These are phyloP conservation scores for Ptychochromis oligacanthus DNA, from an alignment of 2,113 vertebrate genomes.

Conservation along the genomic window DNA sequence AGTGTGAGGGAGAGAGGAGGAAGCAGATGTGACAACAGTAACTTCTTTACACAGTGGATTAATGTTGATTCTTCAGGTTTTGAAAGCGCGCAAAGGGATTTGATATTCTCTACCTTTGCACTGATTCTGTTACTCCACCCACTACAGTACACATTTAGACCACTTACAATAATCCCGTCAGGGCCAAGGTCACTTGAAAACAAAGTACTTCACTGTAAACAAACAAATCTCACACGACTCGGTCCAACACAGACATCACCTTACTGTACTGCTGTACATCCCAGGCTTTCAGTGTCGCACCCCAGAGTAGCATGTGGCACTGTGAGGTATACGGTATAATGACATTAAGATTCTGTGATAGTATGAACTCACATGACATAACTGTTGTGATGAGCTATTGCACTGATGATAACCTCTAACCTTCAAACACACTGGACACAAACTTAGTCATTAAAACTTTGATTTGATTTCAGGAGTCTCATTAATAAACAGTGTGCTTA, in stretches of 20 bases:
- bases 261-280: conserved; percentile 38
- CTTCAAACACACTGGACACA: conserved; percentile 33
- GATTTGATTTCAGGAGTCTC: conserved; percentile 17
- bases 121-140: conserved; percentile 2
- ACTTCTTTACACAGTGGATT: conserved; percentile 33
- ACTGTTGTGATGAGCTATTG: conserved; percentile 59
- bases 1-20: conserved; percentile 12
- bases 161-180: conserved; percentile 33
- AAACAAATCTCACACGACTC: conserved; percentile 36
- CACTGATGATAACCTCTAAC: conserved; percentile 50
- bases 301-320: conserved; percentile 45
- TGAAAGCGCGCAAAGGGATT: conserved; percentile 2
- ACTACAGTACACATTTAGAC: conserved; percentile 18
- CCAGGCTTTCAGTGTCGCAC: conserved; percentile 16
- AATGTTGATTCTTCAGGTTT: conserved; percentile 8
- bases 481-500: conserved; percentile 42
- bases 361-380: conserved; percentile 37
- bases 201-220: conserved; percentile 66
- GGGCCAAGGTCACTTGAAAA: conserved; percentile 73
- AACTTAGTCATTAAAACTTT: conserved; percentile 3
- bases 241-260: conserved; percentile 29
- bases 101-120: conserved; percentile 2
- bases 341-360: conserved; percentile 41
- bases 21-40: not conserved
- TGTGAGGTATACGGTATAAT: conserved; percentile 59